Evolutionary conservation across 2,113 vertebrate species (phyloP).

Genomic region (Pyxicephalus adspersus): DNA sequence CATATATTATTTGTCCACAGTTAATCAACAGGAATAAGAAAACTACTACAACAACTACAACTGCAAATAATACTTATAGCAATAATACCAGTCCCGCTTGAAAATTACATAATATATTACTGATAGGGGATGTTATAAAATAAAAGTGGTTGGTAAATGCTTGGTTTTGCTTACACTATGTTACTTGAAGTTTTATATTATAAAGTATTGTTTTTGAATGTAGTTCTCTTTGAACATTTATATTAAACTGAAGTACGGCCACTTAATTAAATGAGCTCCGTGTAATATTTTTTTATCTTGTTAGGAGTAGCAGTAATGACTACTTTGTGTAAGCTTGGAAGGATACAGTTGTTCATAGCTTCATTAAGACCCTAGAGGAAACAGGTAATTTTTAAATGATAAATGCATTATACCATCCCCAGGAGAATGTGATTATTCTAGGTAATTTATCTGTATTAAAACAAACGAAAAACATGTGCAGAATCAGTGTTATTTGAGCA

Average conservation of each 20-base stretch:
- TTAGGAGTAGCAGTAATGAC: constrained; percentile 12
- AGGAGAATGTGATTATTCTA: not conserved
- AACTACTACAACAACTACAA: too few species aligned
- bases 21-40: too few species aligned
- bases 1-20: too few species aligned
- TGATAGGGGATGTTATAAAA: too few species aligned
- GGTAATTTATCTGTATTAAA: constrained; percentile 4
- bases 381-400: constrained; percentile 13
- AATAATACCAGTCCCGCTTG: too few species aligned
- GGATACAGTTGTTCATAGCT: constrained; percentile 6
- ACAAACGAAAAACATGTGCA: not conserved
- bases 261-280: constrained; percentile 1
- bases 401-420: constrained; percentile 2
- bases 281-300: constrained; percentile 13
- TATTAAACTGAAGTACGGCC: not conserved
- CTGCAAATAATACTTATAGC: too few species aligned
- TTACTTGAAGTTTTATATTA: too few species aligned
- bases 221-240: not conserved
- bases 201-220: too few species aligned
- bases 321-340: not conserved
- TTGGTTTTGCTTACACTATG: too few species aligned
- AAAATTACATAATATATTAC: too few species aligned
- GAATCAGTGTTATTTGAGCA: too few species aligned
- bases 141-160: too few species aligned
- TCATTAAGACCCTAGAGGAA: constrained; percentile 12